Percentiles rank a stretch among this genome's conserved stretches.
phyloP scores from a whole-genome alignment of 2,113 vertebrate species.

The Sebastes fasciatus region DNA sequence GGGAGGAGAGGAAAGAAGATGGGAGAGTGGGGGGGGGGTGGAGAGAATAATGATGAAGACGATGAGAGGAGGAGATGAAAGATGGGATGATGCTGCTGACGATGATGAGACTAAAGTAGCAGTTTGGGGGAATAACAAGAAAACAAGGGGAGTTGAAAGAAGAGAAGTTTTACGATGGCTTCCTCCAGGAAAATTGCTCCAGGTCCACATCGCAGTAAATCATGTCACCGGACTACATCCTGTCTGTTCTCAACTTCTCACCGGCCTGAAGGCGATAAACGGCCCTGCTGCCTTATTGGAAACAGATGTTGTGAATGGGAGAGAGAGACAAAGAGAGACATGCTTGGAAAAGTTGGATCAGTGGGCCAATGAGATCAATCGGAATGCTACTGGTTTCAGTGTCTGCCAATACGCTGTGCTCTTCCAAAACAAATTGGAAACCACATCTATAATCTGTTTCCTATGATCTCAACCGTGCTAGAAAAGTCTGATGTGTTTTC shows the following conservation, averaged over 20 bases:
- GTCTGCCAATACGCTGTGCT: not conserved
- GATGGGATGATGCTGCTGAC: constrained; percentile 52
- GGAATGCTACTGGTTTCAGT: constrained; percentile 31
- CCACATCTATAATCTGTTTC: not conserved
- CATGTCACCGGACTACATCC: constrained; percentile 73
- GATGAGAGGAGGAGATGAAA: constrained; percentile 67
- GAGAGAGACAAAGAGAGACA: not conserved
- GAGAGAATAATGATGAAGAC: constrained; percentile 60
- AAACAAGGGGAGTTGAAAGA: constrained; percentile 12
- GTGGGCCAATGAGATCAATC: constrained; percentile 14
- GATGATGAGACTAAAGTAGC: constrained; percentile 56
- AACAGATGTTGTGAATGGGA: constrained; percentile 69
- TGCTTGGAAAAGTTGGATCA: not conserved
- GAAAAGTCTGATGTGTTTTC: not conserved
- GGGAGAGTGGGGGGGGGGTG: not conserved
- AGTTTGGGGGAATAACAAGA: constrained; percentile 9
- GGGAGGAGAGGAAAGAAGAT: not conserved
- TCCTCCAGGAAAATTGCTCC: constrained; percentile 42
- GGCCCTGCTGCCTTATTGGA: constrained; percentile 59
- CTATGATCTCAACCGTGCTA: not conserved
- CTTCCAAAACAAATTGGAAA: constrained; percentile 15
- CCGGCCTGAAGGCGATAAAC: constrained; percentile 65
- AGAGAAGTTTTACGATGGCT: constrained; percentile 43
- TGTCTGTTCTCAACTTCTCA: constrained; percentile 71
- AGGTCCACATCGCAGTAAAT: constrained; percentile 58